Evolutionary conservation across 2,888 invertebrate species (phyloP).

Genomic region (Apodemia zela): DNA sequence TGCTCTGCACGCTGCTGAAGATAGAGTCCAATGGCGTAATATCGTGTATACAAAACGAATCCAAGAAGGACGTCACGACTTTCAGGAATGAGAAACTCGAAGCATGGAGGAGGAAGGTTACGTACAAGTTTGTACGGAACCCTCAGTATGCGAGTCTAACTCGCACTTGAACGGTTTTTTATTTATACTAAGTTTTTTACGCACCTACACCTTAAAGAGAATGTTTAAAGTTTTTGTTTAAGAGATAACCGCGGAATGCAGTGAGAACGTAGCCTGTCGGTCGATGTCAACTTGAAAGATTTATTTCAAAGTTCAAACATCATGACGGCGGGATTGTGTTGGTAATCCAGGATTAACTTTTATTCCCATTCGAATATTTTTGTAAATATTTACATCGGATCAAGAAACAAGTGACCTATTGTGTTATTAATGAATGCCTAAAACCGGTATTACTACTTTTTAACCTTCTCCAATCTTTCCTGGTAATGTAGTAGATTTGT

Average conservation of each 20-base stretch:
- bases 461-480: neutral
- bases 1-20: too few species aligned
- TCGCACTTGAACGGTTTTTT: too few species aligned
- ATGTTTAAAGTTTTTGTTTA: slow-evolving; percentile 52
- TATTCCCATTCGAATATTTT: slow-evolving; percentile 42
- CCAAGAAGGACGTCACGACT: too few species aligned
- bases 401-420: neutral
- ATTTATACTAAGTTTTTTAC: neutral
- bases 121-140: too few species aligned
- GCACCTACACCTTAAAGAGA: slow-evolving; percentile 54
- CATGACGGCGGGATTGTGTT: slow-evolving; percentile 61
- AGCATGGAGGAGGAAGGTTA: too few species aligned
- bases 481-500: neutral
- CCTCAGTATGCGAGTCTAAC: too few species aligned
- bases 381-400: slow-evolving; percentile 4
- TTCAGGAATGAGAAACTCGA: too few species aligned
- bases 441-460: slow-evolving; percentile 1
- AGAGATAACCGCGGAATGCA: slow-evolving; percentile 45
- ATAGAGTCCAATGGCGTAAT: too few species aligned
- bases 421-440: slow-evolving; percentile 1
- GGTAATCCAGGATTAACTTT: slow-evolving; percentile 70
- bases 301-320: slow-evolving; percentile 67
- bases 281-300: slow-evolving; percentile 66
- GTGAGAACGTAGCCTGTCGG: slow-evolving; percentile 46
- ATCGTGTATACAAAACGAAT: too few species aligned